These are phyloP conservation scores for Sander vitreus DNA, from an alignment of 2,113 vertebrate genomes.

Conservation along the genomic window DNA sequence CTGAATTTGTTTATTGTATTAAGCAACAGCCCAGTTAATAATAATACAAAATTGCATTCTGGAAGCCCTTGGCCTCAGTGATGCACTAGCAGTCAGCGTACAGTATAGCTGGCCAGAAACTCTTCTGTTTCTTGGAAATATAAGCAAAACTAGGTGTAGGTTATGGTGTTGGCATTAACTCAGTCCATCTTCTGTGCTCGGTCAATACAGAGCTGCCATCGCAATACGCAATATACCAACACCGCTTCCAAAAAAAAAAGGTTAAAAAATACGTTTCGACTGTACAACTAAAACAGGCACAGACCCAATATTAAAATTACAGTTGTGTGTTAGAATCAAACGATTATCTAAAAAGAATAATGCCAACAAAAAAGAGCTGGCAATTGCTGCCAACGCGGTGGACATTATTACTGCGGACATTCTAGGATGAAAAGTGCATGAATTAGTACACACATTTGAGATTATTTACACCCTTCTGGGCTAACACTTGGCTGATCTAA, in stretches of 20 bases:
- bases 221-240: background rate
- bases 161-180: slow-evolving; percentile 22
- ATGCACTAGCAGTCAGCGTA: background rate
- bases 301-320: background rate
- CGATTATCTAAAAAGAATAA: background rate
- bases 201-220: background rate
- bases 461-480: slow-evolving; percentile 9
- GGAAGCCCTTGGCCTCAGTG: slow-evolving; percentile 29
- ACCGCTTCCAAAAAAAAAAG: background rate
- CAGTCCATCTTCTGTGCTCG: background rate
- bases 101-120: slow-evolving; percentile 5
- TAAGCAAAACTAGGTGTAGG: slow-evolving; percentile 31
- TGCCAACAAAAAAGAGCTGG: too few species aligned
- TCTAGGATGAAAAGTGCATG: background rate
- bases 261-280: background rate
- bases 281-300: background rate
- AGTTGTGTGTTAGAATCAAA: background rate
- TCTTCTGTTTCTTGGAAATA: slow-evolving; percentile 35
- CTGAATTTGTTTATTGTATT: slow-evolving; percentile 51
- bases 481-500: background rate
- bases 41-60: slow-evolving; percentile 46
- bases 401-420: background rate
- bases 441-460: background rate
- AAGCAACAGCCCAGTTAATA: slow-evolving; percentile 43
- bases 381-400: background rate